Evolutionary conservation across 2,113 vertebrate genomes (phyloP).

Genomic region (Capreolus pygargus): DNA sequence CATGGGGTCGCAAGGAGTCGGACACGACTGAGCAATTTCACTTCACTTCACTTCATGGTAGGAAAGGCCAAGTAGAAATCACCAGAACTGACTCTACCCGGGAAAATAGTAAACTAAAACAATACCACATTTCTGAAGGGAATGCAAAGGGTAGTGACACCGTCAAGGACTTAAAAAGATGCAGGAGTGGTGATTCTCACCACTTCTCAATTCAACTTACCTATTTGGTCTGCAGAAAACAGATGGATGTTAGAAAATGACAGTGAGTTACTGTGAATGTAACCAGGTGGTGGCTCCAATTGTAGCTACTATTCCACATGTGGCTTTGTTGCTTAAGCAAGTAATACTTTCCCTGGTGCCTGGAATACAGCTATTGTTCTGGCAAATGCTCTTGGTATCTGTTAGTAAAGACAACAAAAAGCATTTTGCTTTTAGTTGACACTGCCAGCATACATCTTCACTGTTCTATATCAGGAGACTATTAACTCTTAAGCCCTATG

Average conservation of each 20-base stretch:
- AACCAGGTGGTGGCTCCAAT: not conserved
- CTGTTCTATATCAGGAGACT: not conserved
- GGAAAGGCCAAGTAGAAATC: not conserved
- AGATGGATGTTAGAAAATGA: not conserved
- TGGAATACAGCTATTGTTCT: not conserved
- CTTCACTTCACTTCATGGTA: not conserved
- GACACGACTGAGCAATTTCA: too few species aligned
- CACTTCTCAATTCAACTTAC: not conserved
- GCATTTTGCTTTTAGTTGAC: not conserved
- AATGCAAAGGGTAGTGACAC: not conserved
- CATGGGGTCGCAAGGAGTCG: too few species aligned
- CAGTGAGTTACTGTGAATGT: not conserved
- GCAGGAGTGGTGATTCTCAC: not conserved
- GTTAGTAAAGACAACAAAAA: not conserved
- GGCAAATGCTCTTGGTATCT: not conserved
- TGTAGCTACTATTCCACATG: not conserved
- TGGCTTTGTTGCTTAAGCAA: not conserved
- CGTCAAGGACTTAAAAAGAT: not conserved
- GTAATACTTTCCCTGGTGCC: not conserved
- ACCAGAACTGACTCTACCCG: not conserved
- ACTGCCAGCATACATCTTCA: not conserved
- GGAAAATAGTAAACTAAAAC: not conserved
- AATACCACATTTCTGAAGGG: not conserved
- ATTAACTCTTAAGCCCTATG: not conserved
- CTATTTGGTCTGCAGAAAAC: not conserved